phyloP scores from a whole-genome alignment of 2,888 invertebrate species.

The Cerastis rubricosa region DNA sequence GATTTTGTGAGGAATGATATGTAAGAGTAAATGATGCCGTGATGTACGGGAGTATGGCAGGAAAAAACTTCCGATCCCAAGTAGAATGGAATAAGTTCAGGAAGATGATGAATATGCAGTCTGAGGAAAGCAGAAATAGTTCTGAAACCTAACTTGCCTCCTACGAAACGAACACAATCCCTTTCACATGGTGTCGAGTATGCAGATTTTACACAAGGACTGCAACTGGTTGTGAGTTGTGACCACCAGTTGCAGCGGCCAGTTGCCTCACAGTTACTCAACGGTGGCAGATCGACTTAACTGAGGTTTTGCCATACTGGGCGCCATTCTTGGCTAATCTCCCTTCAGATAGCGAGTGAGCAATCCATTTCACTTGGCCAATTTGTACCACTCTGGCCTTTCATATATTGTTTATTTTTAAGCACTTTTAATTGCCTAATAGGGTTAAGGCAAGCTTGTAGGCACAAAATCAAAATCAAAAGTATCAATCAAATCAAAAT shows the following conservation, averaged over 20 bases:
- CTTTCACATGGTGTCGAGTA: constrained; percentile 56
- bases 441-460: not conserved
- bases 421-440: not conserved
- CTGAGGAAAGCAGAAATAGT: not conserved
- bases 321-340: constrained; percentile 59
- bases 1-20: no score
- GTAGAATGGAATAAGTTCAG: no score
- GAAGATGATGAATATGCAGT: no score
- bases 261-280: constrained; percentile 49
- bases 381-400: constrained; percentile 36
- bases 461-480: no score
- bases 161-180: constrained; percentile 4
- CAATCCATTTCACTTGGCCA: constrained; percentile 33
- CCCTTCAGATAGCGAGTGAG: constrained; percentile 36
- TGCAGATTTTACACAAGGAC: constrained; percentile 51
- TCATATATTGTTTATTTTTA: constrained; percentile 15
- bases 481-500: no score
- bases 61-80: no score
- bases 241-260: constrained; percentile 30
- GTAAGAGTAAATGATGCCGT: no score
- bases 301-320: constrained; percentile 57
- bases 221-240: constrained; percentile 51
- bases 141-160: not conserved
- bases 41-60: no score
- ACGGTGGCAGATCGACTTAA: constrained; percentile 46